Percentiles rank a stretch among this genome's conserved stretches.
phyloP scores from a whole-genome alignment of 35 echinoderm and acorn worm species.

The Patiria miniata region DNA sequence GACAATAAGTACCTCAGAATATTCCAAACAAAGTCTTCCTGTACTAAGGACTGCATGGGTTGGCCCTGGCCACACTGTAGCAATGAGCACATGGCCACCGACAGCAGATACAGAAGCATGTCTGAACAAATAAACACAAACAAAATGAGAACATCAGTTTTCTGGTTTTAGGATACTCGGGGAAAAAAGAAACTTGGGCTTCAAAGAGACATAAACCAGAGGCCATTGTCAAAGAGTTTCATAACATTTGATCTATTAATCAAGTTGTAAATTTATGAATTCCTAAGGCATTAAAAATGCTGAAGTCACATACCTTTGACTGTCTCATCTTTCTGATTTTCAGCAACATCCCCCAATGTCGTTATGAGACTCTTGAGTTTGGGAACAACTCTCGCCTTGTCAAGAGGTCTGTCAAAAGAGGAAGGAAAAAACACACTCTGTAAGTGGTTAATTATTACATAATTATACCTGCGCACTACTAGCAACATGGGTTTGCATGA shows the following conservation, averaged over 20 bases:
- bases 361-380: background rate
- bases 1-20: constrained; percentile 33
- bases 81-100: constrained; percentile 22
- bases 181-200: no score
- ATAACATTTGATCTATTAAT: no score
- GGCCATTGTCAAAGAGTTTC: no score
- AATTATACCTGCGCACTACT: no score
- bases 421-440: no score
- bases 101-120: constrained; percentile 40
- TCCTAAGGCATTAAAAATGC: no score
- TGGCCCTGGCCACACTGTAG: background rate
- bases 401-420: constrained; percentile 1
- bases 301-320: background rate
- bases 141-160: background rate
- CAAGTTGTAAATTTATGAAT: no score
- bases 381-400: background rate
- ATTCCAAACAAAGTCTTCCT: constrained; percentile 4
- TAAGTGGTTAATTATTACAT: no score
- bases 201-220: no score
- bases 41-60: background rate
- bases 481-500: no score
- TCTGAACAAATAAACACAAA: no score
- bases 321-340: background rate
- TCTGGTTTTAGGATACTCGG: no score
- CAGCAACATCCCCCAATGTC: background rate